Percentiles rank a stretch among this genome's conserved stretches.
These are phyloP conservation scores for Caenorhabditis inopinata DNA, from an alignment of 1,140 invertebrate genomes.

Conservation along the genomic window DNA sequence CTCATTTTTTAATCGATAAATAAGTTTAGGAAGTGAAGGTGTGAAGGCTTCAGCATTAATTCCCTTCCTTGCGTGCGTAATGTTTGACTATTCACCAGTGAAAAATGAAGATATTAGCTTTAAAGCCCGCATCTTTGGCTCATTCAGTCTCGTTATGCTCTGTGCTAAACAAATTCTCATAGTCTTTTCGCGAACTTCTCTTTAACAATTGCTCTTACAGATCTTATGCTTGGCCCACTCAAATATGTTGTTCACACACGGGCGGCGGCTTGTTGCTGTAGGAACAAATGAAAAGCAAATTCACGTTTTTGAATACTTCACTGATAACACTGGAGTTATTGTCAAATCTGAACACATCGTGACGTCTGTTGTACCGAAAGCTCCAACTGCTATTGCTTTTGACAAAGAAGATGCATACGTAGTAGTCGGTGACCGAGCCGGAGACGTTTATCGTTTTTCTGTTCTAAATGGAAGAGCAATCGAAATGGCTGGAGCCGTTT, in stretches of 20 bases:
- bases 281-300: slow-evolving; percentile 20
- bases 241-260: neutral
- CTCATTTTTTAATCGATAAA: too few species aligned
- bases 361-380: slow-evolving; percentile 8
- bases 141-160: too few species aligned
- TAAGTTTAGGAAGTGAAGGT: too few species aligned
- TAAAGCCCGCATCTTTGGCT: too few species aligned
- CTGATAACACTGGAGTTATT: neutral
- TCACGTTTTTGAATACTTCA: slow-evolving; percentile 1
- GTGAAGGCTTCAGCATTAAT: too few species aligned
- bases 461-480: slow-evolving; percentile 9
- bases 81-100: too few species aligned
- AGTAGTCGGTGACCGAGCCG: slow-evolving; percentile 30
- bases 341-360: slow-evolving; percentile 11
- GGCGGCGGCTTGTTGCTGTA: neutral
- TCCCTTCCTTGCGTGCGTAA: too few species aligned
- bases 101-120: too few species aligned
- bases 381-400: slow-evolving; percentile 29
- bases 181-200: too few species aligned
- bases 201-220: too few species aligned
- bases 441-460: slow-evolving; percentile 33
- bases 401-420: slow-evolving; percentile 18
- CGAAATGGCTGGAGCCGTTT: slow-evolving; percentile 38
- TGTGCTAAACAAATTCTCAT: too few species aligned
- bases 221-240: neutral